Conservation (phyloP, 2,113 vertebrate species). For the Mugil cephalus region DNA sequence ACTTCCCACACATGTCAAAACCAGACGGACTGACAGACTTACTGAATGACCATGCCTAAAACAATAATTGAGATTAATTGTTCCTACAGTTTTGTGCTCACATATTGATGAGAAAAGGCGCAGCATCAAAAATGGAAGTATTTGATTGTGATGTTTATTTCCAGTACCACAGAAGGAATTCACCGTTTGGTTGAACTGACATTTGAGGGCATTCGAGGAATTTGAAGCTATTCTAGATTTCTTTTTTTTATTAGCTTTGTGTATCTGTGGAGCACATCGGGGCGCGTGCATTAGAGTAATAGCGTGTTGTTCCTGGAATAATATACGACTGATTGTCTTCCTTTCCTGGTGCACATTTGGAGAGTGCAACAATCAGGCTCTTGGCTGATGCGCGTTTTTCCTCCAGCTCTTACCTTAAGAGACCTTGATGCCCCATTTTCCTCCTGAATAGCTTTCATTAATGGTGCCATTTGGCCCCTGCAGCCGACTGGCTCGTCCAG, state of each 20-base stretch:
- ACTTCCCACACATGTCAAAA: no score
- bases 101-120: no score
- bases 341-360: conserved; percentile 24
- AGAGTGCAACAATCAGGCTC: conserved; percentile 17
- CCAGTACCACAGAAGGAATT: not conserved
- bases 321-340: conserved; percentile 28
- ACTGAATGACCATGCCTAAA: no score
- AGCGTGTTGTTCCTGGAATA: conserved; percentile 28
- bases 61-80: no score
- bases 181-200: not conserved
- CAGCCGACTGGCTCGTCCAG: conserved; percentile 50
- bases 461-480: conserved; percentile 69
- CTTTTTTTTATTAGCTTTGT: not conserved
- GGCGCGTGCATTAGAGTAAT: not conserved
- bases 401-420: conserved; percentile 41
- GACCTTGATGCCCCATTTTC: conserved; percentile 44
- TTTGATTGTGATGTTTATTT: no score
- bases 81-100: no score
- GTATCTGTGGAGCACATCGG: not conserved
- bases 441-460: conserved; percentile 25
- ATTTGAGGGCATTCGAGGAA: not conserved
- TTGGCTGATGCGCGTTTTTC: conserved; percentile 52
- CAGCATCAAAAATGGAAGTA: no score
- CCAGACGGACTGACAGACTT: no score
- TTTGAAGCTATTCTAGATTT: not conserved